Base-by-base conservation (phyloP, 2,797 vertebrate species). In the Sebastolobus altivelis region DNA sequence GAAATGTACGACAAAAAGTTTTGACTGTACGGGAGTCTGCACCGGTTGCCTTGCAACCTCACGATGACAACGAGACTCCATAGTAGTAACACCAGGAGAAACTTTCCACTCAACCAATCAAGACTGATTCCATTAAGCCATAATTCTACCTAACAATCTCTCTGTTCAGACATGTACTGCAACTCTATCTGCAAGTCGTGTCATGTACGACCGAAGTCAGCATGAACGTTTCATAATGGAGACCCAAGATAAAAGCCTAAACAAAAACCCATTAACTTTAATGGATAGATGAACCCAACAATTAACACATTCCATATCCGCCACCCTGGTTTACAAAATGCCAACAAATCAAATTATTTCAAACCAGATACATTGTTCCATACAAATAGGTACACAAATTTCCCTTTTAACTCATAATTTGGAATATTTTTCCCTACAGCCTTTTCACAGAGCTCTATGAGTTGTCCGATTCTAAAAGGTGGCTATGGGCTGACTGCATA, bases 21-120 rank as follows among this genome's bases (percentile, higher is more conserved):
- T 35, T 25, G 20, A 13, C 16, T 22, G 40, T 29, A 29, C 12
- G 8, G 11, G 4, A 38, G 31, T 10, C 60, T 65, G 56, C 16
- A 20, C 1, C 40, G 2, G 79, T 66, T 75, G 52, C 68, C 65
- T 78, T 58, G 71, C 52, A 87, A 72, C 62, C 35, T 75, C 29
- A 25, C 16, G 27, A 4, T 3, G 40, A 73, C 38, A 65, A 46
- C 8, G 1, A 62, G 29, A 63, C 33, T 63, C 3, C 8, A 55
- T 5, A 61, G 65, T 2, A 9, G 29, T 52, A 43, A 72, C 49
- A 43, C n/a, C 35, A 62, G 6, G 4, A 52, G 22, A 60, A 52
- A 1, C 85, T 67, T 37, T 69, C 31, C 38, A 46, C 16, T 65
- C 1, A 65, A 16, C 22, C 14, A 67, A 56, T 40, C 52, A 63